phyloP scores from a whole-genome alignment of 2,113 vertebrate species.

The Kobus ellipsiprymnus region DNA sequence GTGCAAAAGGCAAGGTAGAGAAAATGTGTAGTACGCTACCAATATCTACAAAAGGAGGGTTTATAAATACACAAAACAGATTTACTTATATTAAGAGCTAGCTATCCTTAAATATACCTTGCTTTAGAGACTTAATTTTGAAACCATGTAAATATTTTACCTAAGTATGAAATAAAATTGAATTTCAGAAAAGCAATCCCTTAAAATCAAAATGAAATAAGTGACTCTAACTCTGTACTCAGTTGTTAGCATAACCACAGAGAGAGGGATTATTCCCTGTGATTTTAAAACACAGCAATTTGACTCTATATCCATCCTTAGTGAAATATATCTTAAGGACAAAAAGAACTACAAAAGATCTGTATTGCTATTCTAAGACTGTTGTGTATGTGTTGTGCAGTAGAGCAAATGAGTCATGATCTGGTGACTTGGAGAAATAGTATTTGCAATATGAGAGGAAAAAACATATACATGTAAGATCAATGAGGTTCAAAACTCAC shows the following conservation, averaged over 20 bases:
- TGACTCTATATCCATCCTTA: neutral
- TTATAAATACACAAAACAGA: neutral
- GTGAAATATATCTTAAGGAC: neutral
- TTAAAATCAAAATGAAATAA: slow-evolving; percentile 41
- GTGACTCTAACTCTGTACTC: neutral
- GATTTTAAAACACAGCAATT: neutral
- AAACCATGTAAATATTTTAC: slow-evolving; percentile 38
- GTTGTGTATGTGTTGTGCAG: neutral
- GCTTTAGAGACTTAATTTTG: slow-evolving; percentile 29
- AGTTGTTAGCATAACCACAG: neutral
- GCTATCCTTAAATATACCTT: slow-evolving; percentile 27
- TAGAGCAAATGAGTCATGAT: neutral
- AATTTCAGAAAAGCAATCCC: slow-evolving; percentile 30
- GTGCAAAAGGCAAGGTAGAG: neutral
- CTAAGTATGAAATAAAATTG: slow-evolving; percentile 26
- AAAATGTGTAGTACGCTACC: neutral
- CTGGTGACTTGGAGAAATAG: neutral
- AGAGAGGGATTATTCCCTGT: neutral
- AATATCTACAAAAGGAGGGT: neutral
- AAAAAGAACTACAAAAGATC: neutral
- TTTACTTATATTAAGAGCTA: neutral
- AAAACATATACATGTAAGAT: neutral
- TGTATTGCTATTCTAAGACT: neutral
- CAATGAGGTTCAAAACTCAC: neutral
- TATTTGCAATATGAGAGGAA: neutral